Evolutionary conservation across 2,113 vertebrate species (phyloP), one percentile per base, ranked within the genome.

Genomic region (Petaurus breviceps): DNA sequence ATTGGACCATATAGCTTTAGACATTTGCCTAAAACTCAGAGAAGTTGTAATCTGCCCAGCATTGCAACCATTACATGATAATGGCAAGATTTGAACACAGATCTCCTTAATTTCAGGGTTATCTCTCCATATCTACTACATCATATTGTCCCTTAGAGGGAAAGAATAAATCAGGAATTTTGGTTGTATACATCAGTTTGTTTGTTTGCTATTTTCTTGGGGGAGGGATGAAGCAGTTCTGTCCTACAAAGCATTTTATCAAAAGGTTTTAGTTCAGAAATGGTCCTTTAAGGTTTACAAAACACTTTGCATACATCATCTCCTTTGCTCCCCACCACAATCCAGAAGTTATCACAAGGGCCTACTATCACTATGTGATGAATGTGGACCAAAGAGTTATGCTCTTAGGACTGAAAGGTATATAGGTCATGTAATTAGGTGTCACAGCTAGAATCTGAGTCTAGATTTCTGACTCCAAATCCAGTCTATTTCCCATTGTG

Each of bases 181-280:
- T 8, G 19, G 16, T 84, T 84, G n/a, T 22, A 1, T 84, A 43
- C n/a, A 7, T 23, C 26, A 8, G 43, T 84, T 84, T 43, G 19
- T 84, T 84, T 43, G 7, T 84, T 91, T 92, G 25, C 61, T 92
- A 14, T 26, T 91, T 90, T 77, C 68, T 95, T 52, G 3, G 28
- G 31, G 90, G 89, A 52, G 84, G 96, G 25, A 37, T 28, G 28
- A 96, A 96, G 0, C 26, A 95, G 43, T 22, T 94, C 90, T 98
- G 91, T 93, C 94, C 95, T 95, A 61, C 92, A 91, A 96, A 97
- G 95, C 89, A 95, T 90, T 93, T 96, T 94, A 95, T 91, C 93
- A 97, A 97, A 51, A 55, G 46, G 51, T 95, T 55, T 55, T 55
- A 7, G 4, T 55, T 55, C 6, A 55, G 91, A 50, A 46, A 92